Evolutionary conservation across 2,797 vertebrate species (phyloP).

Genomic region (Ctenopoma kingsleyae): DNA sequence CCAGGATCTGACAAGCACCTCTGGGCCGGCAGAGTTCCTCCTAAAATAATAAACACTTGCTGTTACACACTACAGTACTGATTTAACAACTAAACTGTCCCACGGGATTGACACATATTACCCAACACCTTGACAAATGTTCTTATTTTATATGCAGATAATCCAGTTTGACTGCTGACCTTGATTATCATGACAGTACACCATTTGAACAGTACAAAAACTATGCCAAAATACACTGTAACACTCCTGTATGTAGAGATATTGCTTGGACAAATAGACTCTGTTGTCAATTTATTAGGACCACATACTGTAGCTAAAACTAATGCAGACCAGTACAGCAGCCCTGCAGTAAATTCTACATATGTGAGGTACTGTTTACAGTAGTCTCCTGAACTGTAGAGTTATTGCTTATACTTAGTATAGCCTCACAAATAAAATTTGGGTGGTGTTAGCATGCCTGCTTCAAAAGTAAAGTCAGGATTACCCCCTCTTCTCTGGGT

Average conservation of each 20-base stretch:
- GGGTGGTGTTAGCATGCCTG: neutral
- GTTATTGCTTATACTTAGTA: too few relatives aligned
- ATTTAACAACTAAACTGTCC: neutral
- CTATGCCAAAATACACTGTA: neutral
- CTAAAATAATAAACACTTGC: conserved; percentile 28
- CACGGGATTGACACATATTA: neutral
- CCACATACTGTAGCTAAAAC: neutral
- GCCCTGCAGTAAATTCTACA: neutral
- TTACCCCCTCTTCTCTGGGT: conserved; percentile 76
- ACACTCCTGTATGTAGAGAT: neutral
- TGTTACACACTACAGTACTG: neutral
- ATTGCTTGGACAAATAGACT: neutral
- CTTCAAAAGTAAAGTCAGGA: neutral
- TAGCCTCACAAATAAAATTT: too few relatives aligned
- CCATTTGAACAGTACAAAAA: neutral
- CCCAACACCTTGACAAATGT: neutral
- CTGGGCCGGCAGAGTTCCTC: conserved; percentile 59
- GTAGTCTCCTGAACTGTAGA: too few relatives aligned
- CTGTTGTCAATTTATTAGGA: neutral
- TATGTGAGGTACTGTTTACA: too few relatives aligned
- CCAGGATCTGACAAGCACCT: conserved; percentile 81
- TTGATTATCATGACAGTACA: neutral
- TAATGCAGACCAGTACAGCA: neutral
- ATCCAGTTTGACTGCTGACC: conserved; percentile 16
- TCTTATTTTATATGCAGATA: conserved; percentile 4